Base-by-base conservation (phyloP, 2,113 vertebrate genomes). In the Climacteris rufus region DNA sequence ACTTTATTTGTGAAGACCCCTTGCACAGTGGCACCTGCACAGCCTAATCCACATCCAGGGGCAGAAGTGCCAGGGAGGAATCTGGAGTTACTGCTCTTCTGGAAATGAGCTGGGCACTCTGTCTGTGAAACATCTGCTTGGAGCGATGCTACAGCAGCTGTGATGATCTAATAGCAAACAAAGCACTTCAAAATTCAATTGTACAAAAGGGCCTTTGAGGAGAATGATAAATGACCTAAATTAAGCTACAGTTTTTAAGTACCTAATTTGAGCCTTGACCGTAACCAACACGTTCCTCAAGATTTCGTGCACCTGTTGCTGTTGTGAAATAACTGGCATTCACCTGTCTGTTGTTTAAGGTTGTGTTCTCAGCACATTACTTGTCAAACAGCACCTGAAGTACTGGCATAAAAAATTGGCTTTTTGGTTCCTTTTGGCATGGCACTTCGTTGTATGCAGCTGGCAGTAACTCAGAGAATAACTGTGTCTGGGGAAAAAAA, bases 181-280 rank as follows among this genome's bases (percentile, higher is more conserved):
- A 97, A 98, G 93, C 97, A 96, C 96, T 98, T 97, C 93, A 97
- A 76, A 95, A 97, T 97, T 97, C 97, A 97, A 27, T 97, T 95
- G 86, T 97, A 98, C 95, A 97, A 98, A 98, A 97, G 95, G 80
- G 91, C 90, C 91, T 98, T 98, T 97, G 97, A 98, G 94, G 70
- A 96, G 93, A 90, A 97, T 98, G 97, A 98, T 98, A 98, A 98
- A 98, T 97, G 96, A 97, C 97, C 95, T 97, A 97, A 98, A 98
- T 98, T 98, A 98, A 95, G 91, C 96, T 95, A 97, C 50, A 76
- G 83, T 95, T 98, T 97, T 96, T 94, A 98, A 98, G 97, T 87
- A 94, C 82, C 96, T 97, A 94, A 96, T 98, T 97, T 97, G 95
- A 98, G 96, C 95, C 93, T 97, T 96, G 69, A 56, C 86, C 52